These are phyloP conservation scores for Syrista parreyssii DNA, from an alignment of 2,888 invertebrate species.

Conservation along the genomic window DNA sequence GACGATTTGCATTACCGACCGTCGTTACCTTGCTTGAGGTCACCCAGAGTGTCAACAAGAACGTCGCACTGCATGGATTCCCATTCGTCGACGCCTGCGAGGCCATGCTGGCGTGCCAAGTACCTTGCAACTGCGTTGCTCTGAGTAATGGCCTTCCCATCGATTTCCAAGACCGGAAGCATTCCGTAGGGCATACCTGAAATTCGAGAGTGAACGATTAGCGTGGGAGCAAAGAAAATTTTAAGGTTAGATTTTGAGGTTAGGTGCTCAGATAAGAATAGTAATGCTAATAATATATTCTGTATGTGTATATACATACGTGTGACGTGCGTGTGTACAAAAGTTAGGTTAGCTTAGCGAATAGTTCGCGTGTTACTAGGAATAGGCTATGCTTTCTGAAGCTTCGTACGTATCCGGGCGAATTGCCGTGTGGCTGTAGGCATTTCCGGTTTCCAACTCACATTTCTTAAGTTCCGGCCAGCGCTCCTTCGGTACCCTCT, in stretches of 20 bases:
- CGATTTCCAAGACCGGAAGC: constrained; percentile 71
- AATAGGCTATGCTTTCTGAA: background rate
- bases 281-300: background rate
- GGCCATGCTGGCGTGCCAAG: constrained; percentile 68
- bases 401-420: background rate
- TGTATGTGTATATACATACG: background rate
- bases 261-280: background rate
- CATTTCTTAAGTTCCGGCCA: constrained; percentile 70
- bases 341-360: background rate
- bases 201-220: constrained; percentile 30
- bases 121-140: constrained; percentile 71
- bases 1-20: background rate
- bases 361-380: background rate
- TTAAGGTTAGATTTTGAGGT: background rate
- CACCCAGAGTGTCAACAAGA: constrained; percentile 69
- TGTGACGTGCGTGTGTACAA: background rate
- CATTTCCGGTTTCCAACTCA: constrained; percentile 43
- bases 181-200: constrained; percentile 71
- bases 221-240: background rate
- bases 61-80: constrained; percentile 71
- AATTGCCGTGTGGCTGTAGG: background rate
- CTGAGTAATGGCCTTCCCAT: constrained; percentile 70
- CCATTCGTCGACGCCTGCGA: constrained; percentile 70
- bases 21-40: constrained; percentile 68
- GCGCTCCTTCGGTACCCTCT: constrained; percentile 68